These are phyloP conservation scores for Chrysolina oricalcia DNA, from an alignment of 2,888 invertebrate genomes.

Conservation along the genomic window DNA sequence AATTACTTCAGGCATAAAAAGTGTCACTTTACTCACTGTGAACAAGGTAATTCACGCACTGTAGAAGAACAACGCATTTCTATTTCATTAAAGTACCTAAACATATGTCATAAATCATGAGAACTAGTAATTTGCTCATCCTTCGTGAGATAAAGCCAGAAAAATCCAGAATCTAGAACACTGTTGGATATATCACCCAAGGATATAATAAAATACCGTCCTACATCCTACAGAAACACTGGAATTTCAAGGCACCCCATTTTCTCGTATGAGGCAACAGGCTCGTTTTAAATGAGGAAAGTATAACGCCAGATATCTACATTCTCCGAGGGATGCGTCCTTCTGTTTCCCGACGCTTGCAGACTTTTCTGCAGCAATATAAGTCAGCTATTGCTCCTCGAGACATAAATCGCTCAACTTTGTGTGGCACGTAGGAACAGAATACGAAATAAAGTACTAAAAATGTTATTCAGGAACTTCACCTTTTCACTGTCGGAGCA, in stretches of 20 bases:
- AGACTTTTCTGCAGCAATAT: slow-evolving; percentile 30
- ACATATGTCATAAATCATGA: no score
- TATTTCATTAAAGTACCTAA: no score
- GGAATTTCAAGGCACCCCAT: background rate
- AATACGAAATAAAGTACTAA: slow-evolving; percentile 31
- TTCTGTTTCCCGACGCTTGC: slow-evolving; percentile 9
- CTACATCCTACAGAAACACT: background rate
- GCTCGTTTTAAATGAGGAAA: slow-evolving; percentile 10
- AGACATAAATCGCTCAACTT: slow-evolving; percentile 31
- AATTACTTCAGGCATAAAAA: no score
- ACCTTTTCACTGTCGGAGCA: background rate
- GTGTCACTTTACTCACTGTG: no score
- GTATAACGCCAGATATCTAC: slow-evolving; percentile 24
- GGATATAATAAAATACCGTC: background rate
- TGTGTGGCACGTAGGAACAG: slow-evolving; percentile 27
- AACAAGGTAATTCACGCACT: no score
- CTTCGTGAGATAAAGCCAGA: no score
- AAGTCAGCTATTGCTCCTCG: slow-evolving; percentile 25
- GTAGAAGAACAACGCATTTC: no score
- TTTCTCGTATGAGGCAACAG: slow-evolving; percentile 15
- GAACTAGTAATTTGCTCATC: no score
- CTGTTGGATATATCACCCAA: background rate
- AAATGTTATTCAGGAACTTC: slow-evolving; percentile 28
- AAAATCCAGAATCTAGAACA: no score
- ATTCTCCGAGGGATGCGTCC: slow-evolving; percentile 6